Evolutionary conservation across 2,113 vertebrate genomes (phyloP).

Genomic region (Caracal caracal): DNA sequence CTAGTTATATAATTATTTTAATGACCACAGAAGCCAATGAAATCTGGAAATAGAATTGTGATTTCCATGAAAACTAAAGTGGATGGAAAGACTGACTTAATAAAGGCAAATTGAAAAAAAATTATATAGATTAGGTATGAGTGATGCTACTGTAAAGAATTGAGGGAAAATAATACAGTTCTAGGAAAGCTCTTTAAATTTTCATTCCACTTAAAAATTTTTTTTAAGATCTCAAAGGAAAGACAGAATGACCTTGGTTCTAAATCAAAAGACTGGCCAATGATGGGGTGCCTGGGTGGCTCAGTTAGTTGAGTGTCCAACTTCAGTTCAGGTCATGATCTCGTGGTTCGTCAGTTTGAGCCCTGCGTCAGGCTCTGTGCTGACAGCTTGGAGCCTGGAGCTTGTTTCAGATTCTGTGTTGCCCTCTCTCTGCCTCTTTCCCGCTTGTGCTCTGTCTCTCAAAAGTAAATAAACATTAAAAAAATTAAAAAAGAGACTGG

Average conservation of each 20-base stretch:
- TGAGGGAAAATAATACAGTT: neutral
- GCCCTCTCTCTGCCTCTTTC: too few relatives aligned
- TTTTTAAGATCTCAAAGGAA: neutral
- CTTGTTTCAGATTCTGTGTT: too few relatives aligned
- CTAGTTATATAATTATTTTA: neutral
- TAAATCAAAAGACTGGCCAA: neutral
- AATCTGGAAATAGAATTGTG: neutral
- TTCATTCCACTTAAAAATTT: neutral
- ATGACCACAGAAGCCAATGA: neutral
- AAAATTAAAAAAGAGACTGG: neutral
- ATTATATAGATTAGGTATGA: neutral
- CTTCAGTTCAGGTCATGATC: too few relatives aligned
- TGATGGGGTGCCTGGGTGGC: neutral
- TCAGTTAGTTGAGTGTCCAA: too few relatives aligned
- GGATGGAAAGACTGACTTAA: neutral
- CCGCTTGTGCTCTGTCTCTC: too few relatives aligned
- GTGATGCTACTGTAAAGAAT: neutral
- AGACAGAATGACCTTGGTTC: neutral
- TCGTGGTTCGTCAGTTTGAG: too few relatives aligned
- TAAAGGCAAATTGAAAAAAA: neutral
- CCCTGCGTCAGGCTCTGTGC: too few relatives aligned
- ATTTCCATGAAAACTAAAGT: conserved; percentile 14
- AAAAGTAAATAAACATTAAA: too few relatives aligned
- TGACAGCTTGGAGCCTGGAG: too few relatives aligned
- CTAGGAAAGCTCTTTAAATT: neutral